Percentiles rank a stretch among this genome's conserved stretches.
These are phyloP conservation scores for Ceratina calcarata DNA, from an alignment of 1,140 invertebrate species.

Conservation along the genomic window DNA sequence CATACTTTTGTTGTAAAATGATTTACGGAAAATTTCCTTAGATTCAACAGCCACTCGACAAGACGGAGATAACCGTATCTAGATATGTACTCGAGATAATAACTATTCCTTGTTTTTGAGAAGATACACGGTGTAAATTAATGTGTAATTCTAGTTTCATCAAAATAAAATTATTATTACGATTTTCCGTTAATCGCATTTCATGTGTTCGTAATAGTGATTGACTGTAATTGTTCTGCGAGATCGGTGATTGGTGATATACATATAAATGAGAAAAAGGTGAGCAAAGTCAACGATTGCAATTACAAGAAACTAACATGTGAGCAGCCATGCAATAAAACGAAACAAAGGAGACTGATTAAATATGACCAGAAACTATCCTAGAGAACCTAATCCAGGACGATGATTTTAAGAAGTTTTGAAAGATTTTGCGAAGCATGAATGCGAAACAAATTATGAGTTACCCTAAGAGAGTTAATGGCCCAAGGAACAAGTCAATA, in stretches of 20 bases:
- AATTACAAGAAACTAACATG: background rate
- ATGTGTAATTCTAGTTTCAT: no score
- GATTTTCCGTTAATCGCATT: no score
- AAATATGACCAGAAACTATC: slow-evolving; percentile 76
- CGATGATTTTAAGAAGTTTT: background rate
- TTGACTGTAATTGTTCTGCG: background rate
- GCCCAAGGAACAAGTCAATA: slow-evolving; percentile 73
- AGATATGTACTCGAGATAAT: background rate
- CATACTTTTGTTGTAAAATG: no score
- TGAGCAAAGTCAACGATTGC: slow-evolving; percentile 35
- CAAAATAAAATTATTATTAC: no score
- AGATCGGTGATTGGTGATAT: background rate
- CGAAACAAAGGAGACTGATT: slow-evolving; percentile 57
- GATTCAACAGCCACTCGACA: background rate
- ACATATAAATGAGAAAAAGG: slow-evolving; percentile 14
- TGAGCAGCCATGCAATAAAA: slow-evolving; percentile 51
- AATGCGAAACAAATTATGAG: slow-evolving; percentile 29
- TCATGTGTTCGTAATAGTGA: no score
- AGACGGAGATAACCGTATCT: background rate
- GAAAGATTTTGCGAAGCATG: background rate
- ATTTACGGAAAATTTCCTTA: background rate
- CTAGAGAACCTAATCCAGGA: slow-evolving; percentile 67
- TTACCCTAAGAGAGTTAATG: slow-evolving; percentile 79
- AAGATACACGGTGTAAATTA: no score
- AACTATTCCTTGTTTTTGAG: no score